phyloP scores from a whole-genome alignment of 2,113 vertebrate species.

The Coreoperca whiteheadi region DNA sequence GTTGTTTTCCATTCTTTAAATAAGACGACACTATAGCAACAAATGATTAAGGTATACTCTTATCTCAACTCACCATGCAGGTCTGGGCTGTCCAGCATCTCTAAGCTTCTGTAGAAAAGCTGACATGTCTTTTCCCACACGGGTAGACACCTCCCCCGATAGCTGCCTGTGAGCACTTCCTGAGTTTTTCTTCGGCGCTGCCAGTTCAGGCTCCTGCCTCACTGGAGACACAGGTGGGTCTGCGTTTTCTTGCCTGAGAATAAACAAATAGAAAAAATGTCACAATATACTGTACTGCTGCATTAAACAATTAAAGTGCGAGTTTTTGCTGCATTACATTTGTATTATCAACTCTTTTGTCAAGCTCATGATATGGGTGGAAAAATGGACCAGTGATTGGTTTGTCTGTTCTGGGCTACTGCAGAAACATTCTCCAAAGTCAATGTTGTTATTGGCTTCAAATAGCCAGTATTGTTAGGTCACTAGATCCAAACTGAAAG shows the following conservation, averaged over 20 bases:
- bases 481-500: not conserved
- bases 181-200: conserved; percentile 3
- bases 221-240: not conserved
- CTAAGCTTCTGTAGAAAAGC: conserved; percentile 73
- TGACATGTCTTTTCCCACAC: conserved; percentile 19
- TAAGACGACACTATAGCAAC: no score
- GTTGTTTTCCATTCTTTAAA: not conserved
- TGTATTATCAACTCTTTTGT: not conserved
- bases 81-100: conserved; percentile 58
- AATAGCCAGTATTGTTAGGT: not conserved
- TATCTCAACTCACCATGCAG: conserved; percentile 61
- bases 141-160: not conserved
- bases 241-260: conserved; percentile 6
- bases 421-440: not conserved
- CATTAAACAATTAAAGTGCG: not conserved
- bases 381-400: no score
- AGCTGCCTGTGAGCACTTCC: not conserved
- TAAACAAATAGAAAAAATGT: not conserved
- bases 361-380: no score
- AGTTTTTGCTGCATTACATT: not conserved
- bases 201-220: not conserved
- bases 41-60: not conserved
- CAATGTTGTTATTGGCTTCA: not conserved
- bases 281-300: not conserved
- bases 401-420: no score